A percentile compares a stretch with the other conserved stretches of the same genome.
These are phyloP conservation scores for Drosophila pseudoobscura DNA, from an alignment of 1,140 invertebrate species.

Conservation along the genomic window DNA sequence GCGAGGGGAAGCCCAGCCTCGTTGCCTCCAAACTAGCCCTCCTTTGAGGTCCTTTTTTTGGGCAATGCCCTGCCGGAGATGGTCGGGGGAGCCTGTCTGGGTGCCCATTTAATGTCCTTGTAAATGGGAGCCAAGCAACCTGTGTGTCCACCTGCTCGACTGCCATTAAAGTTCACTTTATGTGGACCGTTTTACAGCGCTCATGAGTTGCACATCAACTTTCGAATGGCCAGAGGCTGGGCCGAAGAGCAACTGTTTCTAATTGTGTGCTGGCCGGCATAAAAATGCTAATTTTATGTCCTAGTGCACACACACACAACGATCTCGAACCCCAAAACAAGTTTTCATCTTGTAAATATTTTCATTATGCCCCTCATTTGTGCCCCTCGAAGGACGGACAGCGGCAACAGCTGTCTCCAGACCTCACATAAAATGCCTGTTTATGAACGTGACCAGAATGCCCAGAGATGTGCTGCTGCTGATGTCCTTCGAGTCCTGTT, in stretches of 20 bases:
- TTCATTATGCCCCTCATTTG: constrained; percentile 43
- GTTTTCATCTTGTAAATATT: constrained; percentile 62
- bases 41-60: constrained; percentile 1
- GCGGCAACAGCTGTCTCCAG: constrained; percentile 47
- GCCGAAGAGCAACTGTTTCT: constrained; percentile 26
- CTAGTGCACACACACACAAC: constrained; percentile 16
- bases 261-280: constrained; percentile 65
- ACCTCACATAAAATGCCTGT: constrained; percentile 48
- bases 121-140: constrained; percentile 61
- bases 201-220: constrained; percentile 32
- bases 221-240: constrained; percentile 10
- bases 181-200: constrained; percentile 58
- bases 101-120: constrained; percentile 71
- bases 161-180: constrained; percentile 77
- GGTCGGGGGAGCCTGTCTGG: constrained; percentile 15
- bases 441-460: constrained; percentile 58
- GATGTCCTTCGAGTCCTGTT: background rate
- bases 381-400: constrained; percentile 10
- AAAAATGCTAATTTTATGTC: constrained; percentile 79
- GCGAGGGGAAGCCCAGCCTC: too few species aligned
- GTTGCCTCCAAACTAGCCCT: too few species aligned
- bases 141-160: constrained; percentile 28
- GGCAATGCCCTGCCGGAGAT: constrained; percentile 53
- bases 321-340: constrained; percentile 31
- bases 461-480: constrained; percentile 23